Base-by-base conservation (phyloP, 2,888 invertebrate genomes). In the Autographa gamma region DNA sequence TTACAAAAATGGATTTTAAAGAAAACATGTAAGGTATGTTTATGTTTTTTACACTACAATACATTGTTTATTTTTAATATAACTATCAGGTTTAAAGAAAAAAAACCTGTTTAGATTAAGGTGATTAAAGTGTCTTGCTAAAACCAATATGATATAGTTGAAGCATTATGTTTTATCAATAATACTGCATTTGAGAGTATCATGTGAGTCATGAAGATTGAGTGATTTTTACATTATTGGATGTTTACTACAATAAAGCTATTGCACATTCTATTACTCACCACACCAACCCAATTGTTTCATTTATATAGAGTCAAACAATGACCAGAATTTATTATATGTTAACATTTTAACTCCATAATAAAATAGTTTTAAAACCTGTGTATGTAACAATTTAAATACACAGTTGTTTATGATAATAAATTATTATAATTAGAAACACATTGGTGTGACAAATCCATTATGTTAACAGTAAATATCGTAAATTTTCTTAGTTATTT, bases 161-260 rank as follows among this genome's bases (percentile, higher is more conserved):
- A 43, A 38, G 4, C 16, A 43, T 43, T 14, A 1, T 38, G 8
- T 38, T 38, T 38, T 38, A 43, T 43, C 43, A 43, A 43, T 43
- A 43, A 43, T 43, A 14, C 43, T 16, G 43, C 4, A 4, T 2
- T 56, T 56, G 19, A 3, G 18, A 56, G 5, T 25, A 11, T 6
- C 18, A 19, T 32, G 52, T 74, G 74, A 76, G 52, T 74, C 74
- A 76, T 61, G 19, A 18, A 56, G 48, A 54, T 61, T 25, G 16
- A 5, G 19, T 25, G 25, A 31, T n/a, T 32, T 64, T 16, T 62
- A 52, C 66, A 31, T 18, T 58, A 67, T 65, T 60, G 25, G 75
- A 59, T 79, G 75, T 71, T 75, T 71, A 70, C 56, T 62, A 25
- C 38, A 59, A 41, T 41, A 52, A 56, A 64, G 34, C 13, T 56